These are phyloP conservation scores for Hesperia comma DNA, from an alignment of 2,888 invertebrate genomes.

Conservation along the genomic window DNA sequence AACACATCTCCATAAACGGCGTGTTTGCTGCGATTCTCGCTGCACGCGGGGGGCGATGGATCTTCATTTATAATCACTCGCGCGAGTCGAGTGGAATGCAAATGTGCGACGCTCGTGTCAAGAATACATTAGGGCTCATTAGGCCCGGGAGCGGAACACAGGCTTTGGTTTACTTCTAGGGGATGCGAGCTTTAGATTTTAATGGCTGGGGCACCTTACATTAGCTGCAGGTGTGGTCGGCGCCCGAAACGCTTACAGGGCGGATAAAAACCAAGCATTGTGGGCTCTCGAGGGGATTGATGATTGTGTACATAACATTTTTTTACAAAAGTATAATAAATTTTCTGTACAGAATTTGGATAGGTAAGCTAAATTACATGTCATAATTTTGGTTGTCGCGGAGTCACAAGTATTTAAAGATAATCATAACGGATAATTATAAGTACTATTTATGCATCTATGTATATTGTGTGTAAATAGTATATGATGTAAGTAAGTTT, in stretches of 20 bases:
- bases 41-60: slow-evolving; percentile 22
- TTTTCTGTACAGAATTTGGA: too few species aligned
- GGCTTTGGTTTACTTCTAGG: background rate
- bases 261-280: too few species aligned
- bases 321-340: too few species aligned
- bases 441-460: too few species aligned
- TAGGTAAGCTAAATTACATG: too few species aligned
- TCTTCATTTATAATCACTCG: slow-evolving; percentile 36
- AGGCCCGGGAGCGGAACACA: slow-evolving; percentile 21
- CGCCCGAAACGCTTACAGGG: background rate
- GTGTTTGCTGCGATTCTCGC: slow-evolving; percentile 22
- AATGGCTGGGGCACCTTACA: background rate
- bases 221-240: background rate
- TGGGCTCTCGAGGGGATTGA: too few species aligned
- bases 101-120: slow-evolving; percentile 33
- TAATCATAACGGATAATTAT: too few species aligned
- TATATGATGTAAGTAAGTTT: too few species aligned
- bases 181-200: background rate
- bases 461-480: too few species aligned
- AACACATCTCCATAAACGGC: slow-evolving; percentile 31
- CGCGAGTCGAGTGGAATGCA: slow-evolving; percentile 35
- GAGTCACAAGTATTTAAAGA: too few species aligned
- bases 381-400: too few species aligned
- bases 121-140: slow-evolving; percentile 35
- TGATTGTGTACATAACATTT: too few species aligned